Evolutionary conservation across 2,797 vertebrate genomes (phyloP).

Genomic region (Heliangelus exortis): DNA sequence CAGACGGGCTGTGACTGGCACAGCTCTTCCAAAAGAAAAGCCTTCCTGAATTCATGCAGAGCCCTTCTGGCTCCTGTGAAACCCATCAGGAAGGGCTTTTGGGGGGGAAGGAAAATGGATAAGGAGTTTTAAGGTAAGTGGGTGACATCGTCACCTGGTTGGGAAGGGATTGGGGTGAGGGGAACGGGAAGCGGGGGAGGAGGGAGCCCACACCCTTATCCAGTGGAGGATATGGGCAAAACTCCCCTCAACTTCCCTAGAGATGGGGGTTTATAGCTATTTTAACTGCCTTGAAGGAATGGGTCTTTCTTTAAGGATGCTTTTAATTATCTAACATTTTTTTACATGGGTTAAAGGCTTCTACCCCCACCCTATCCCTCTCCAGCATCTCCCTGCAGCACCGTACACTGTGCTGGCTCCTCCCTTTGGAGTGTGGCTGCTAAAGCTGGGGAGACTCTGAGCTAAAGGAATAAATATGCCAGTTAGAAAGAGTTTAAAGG

Average conservation of each 20-base stretch:
- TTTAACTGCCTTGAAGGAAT: background rate
- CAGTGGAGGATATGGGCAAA: background rate
- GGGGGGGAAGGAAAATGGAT: background rate
- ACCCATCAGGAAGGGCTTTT: background rate
- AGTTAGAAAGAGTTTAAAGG: background rate
- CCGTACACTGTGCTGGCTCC: background rate
- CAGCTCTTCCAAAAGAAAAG: fast-evolving
- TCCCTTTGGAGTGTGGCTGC: background rate
- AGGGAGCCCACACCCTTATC: background rate
- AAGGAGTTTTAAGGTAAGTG: background rate
- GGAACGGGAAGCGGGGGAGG: background rate
- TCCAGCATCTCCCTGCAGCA: background rate
- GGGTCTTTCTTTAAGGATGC: background rate
- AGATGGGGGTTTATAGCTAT: background rate
- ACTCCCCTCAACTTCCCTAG: background rate
- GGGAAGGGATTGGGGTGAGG: background rate
- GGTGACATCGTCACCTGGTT: background rate
- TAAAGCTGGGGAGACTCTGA: background rate
- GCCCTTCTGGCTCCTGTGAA: background rate
- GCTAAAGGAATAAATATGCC: background rate
- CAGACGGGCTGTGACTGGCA: fast-evolving
- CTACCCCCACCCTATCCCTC: fast-evolving
- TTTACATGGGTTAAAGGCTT: background rate
- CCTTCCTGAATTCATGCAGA: background rate
- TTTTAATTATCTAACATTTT: background rate